Conservation (phyloP, 2,113 vertebrate genomes). For the Abramis brama region DNA sequence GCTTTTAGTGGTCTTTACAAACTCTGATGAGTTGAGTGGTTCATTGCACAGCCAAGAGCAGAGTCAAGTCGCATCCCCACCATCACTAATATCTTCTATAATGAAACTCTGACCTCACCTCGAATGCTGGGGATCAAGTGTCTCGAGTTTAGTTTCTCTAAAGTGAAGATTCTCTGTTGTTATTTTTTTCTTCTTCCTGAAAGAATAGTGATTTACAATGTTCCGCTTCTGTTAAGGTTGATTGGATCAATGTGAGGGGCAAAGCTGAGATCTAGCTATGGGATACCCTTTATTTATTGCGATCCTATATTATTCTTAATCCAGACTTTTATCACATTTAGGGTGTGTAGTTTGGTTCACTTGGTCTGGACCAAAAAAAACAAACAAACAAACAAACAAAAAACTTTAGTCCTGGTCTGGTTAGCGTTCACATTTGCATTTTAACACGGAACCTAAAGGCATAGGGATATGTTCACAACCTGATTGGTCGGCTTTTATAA, state of each 20-base stretch:
- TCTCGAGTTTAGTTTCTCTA: background rate
- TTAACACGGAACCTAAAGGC: too few relatives aligned
- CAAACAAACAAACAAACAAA: too few relatives aligned
- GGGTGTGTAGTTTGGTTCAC: too few relatives aligned
- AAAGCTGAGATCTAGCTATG: constrained; percentile 17
- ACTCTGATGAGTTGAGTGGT: constrained; percentile 23
- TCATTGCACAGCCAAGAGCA: background rate
- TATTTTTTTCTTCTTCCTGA: background rate
- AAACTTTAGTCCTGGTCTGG: too few relatives aligned
- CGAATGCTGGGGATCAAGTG: background rate
- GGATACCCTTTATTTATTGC: constrained; percentile 11
- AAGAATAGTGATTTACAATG: background rate
- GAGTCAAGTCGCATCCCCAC: background rate
- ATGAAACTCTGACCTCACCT: constrained; percentile 17
- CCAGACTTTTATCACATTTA: background rate
- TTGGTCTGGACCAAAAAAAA: too few relatives aligned
- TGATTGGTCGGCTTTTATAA: too few relatives aligned
- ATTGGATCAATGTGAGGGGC: constrained; percentile 7
- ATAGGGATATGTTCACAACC: too few relatives aligned
- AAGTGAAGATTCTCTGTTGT: background rate
- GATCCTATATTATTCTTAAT: background rate
- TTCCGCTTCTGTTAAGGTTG: background rate
- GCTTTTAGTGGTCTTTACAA: constrained; percentile 36
- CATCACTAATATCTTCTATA: background rate
- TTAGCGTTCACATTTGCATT: too few relatives aligned